Conservation (phyloP, 2,797 vertebrate genomes). For the Megalops cyprinoides region DNA sequence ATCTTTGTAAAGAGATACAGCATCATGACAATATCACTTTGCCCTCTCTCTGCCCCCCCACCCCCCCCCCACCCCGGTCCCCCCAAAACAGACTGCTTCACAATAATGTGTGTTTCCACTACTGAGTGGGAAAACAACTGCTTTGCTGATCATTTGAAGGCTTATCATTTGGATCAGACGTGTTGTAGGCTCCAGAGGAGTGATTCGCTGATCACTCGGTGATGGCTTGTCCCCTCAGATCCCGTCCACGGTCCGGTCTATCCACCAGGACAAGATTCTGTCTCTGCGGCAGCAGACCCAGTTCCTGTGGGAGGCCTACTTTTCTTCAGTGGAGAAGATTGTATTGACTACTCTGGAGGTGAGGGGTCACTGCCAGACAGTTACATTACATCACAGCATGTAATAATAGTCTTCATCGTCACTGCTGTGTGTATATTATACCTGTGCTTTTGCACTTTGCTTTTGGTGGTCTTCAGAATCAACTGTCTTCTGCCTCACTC, state of each 20-base stretch:
- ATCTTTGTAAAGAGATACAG: background rate
- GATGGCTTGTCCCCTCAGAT: constrained; percentile 83
- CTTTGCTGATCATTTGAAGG: background rate
- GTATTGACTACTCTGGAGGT: constrained; percentile 98
- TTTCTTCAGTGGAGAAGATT: constrained; percentile 99
- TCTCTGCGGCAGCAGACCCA: constrained; percentile 98
- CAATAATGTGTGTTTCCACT: too few relatives aligned
- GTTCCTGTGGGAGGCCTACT: constrained; percentile 99
- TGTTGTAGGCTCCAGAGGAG: background rate
- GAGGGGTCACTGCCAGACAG: constrained; percentile 24
- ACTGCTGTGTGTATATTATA: background rate
- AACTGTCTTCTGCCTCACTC: background rate
- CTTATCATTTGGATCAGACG: background rate
- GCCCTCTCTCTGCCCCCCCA: too few relatives aligned
- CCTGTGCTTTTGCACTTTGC: background rate
- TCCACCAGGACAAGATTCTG: constrained; percentile 98
- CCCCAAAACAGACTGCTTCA: too few relatives aligned
- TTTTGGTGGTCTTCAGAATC: background rate
- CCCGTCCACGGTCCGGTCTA: constrained; percentile 96
- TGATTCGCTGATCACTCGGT: background rate
- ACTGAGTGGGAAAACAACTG: too few relatives aligned
- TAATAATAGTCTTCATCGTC: too few relatives aligned
- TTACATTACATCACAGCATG: background rate
- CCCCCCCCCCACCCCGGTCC: too few relatives aligned
- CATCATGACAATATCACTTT: too few relatives aligned